These are phyloP conservation scores for Psophia crepitans DNA, from an alignment of 2,113 vertebrate species.

Conservation along the genomic window DNA sequence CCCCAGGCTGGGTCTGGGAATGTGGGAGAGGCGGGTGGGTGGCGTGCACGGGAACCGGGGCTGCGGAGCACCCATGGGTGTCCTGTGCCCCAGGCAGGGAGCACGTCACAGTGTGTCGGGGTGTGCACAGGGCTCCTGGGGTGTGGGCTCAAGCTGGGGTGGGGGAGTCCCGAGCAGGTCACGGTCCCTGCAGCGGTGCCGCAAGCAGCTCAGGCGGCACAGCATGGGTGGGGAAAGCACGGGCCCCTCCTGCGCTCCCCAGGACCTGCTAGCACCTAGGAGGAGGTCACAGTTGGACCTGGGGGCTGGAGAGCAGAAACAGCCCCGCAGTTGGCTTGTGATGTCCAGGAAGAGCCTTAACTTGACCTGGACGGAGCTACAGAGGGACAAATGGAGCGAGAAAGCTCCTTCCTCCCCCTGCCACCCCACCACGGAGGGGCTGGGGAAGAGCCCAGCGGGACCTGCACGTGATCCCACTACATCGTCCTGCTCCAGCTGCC, in stretches of 20 bases:
- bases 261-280: background rate
- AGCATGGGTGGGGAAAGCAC: background rate
- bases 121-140: background rate
- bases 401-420: background rate
- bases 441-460: background rate
- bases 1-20: background rate
- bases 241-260: background rate
- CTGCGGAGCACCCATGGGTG: background rate
- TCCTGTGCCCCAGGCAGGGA: background rate
- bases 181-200: background rate
- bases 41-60: rapidly evolving
- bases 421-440: background rate
- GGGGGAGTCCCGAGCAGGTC: background rate
- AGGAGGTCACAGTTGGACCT: background rate
- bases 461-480: background rate
- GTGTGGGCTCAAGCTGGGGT: background rate
- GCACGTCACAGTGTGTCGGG: background rate
- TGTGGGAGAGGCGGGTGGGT: background rate
- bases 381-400: background rate
- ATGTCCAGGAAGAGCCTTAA: background rate
- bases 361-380: background rate
- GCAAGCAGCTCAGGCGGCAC: background rate
- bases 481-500: background rate
- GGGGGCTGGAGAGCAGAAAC: background rate
- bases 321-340: background rate